Evolutionary conservation across 2,888 invertebrate genomes (phyloP), one percentile per base, ranked within the genome.

Genomic region (Margaritifera margaritifera): DNA sequence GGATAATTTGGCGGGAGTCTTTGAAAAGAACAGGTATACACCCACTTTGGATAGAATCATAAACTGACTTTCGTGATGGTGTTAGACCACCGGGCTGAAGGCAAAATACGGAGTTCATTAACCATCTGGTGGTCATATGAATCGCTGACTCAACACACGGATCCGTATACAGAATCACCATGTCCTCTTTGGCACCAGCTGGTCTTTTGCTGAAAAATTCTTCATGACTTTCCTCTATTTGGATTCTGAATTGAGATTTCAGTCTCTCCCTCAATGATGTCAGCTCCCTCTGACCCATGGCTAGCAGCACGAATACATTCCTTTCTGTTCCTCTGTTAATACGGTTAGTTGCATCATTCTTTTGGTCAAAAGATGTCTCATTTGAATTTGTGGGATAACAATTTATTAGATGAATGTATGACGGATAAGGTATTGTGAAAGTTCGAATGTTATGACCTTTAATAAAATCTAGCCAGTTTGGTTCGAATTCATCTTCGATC

Each of bases 21-120:
- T 42, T 42, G 42, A 42, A 42, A 42, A 57, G 27, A 19, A 80
- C 80, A 4, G 80, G 80, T n/a, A 80, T 74, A 57, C 80, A 80
- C 20, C 79, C 80, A 65, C 69, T 68, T 22, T 77, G 56, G 22
- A 80, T 57, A 53, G 72, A 58, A 64, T 80, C 80, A 42, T 78
- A 80, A 66, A 79, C 74, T 51, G 79, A 79, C 65, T 80, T 80
- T n/a, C 80, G 55, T 1, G 80, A 79, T 22, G 79, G 80, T 8
- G 79, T 78, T 55, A 79, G 79, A 6, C 80, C 80, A 6, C 73
- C 71, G 2, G 80, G 80, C 55, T 80, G 80, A 19, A 79, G 59
- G 61, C 80, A 80, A 55, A 80, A 80, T 52, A 67, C 64, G n/a
- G 79, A 68, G 61, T 69, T 68, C 24, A 60, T 62, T 79, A 80